phyloP scores from a whole-genome alignment of 2,113 vertebrate species.

The Orthonyx spaldingii region DNA sequence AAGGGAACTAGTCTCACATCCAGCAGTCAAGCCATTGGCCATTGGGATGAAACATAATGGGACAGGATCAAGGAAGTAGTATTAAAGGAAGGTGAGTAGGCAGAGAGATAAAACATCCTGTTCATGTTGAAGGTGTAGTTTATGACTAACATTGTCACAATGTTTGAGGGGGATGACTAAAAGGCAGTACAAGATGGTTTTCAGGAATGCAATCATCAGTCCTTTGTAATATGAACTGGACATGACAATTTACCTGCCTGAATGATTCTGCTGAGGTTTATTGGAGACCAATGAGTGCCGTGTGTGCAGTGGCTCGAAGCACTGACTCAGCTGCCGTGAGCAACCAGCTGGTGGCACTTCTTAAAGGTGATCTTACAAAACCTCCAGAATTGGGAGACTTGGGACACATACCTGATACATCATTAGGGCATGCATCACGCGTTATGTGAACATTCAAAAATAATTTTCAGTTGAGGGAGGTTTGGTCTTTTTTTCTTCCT shows the following conservation, averaged over 20 bases:
- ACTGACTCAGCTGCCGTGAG: fast-evolving
- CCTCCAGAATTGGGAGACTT: background rate
- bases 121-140: background rate
- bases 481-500: background rate
- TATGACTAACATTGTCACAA: background rate
- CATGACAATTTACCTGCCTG: background rate
- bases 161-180: background rate
- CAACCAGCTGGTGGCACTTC: background rate
- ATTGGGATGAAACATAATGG: background rate
- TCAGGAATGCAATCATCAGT: background rate
- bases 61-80: background rate
- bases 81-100: background rate
- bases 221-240: background rate
- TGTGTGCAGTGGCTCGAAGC: background rate
- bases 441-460: background rate
- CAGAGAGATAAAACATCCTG: background rate
- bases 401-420: background rate
- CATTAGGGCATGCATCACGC: background rate
- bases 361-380: background rate
- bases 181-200: background rate
- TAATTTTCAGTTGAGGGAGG: background rate
- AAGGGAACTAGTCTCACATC: background rate
- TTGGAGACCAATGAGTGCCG: background rate
- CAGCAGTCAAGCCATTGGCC: background rate
- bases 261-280: background rate